These are phyloP conservation scores for Parthenolecanium corni DNA, from an alignment of 2,888 invertebrate species.

Conservation along the genomic window DNA sequence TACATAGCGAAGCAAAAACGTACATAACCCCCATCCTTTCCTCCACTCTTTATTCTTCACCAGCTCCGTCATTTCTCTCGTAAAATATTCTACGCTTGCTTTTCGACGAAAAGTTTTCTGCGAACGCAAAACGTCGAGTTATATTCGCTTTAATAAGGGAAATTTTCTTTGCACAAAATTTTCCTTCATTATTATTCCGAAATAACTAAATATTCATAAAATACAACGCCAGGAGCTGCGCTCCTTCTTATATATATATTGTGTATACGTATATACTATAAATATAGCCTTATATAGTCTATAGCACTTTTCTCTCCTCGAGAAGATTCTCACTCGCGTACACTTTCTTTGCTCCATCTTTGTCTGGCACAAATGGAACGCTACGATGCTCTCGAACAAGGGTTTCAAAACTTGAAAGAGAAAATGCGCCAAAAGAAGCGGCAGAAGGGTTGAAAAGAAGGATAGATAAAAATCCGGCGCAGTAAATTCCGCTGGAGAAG, in stretches of 20 bases:
- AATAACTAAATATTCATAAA: slow-evolving; percentile 27
- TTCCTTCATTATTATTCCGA: slow-evolving; percentile 26
- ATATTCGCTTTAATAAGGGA: slow-evolving; percentile 22
- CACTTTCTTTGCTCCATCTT: too few species aligned
- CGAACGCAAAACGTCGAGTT: not conserved
- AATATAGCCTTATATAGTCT: too few species aligned
- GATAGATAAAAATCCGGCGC: too few species aligned
- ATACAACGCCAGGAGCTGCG: slow-evolving; percentile 22
- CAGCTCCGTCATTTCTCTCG: not conserved
- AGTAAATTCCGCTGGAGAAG: too few species aligned
- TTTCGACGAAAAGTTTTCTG: slow-evolving; percentile 6
- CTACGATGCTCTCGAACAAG: slow-evolving; percentile 11
- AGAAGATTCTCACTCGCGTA: too few species aligned
- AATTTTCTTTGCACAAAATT: slow-evolving; percentile 26
- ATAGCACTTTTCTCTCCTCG: too few species aligned
- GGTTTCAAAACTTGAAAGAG: slow-evolving; percentile 19
- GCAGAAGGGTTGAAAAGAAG: slow-evolving; percentile 9
- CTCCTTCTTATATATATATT: slow-evolving; percentile 18
- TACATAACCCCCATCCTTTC: too few species aligned
- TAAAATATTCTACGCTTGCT: slow-evolving; percentile 4
- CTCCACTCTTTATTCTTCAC: too few species aligned
- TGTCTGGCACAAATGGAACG: too few species aligned
- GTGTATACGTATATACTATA: too few species aligned
- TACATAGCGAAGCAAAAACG: not conserved
- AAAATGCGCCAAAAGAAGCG: too few species aligned